Percentiles rank a stretch among this genome's conserved stretches.
Conservation (phyloP, 1,140 invertebrate genomes). For the Monochamus saltuarius region DNA sequence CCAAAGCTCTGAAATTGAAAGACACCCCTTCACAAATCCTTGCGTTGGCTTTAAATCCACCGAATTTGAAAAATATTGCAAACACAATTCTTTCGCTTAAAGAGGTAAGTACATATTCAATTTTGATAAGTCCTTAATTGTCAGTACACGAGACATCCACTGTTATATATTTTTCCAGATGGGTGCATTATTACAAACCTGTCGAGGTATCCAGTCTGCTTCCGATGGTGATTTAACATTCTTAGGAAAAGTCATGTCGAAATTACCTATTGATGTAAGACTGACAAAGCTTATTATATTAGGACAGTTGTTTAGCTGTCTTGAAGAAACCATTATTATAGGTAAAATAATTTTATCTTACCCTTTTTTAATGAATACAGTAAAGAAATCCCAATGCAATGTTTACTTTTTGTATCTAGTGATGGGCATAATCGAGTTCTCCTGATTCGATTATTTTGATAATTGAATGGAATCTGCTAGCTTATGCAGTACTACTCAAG, state of each 20-base stretch:
- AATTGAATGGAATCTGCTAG: too few species aligned
- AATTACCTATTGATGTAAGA: slow-evolving; percentile 79
- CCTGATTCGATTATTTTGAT: too few species aligned
- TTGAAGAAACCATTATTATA: slow-evolving; percentile 86
- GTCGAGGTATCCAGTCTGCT: slow-evolving; percentile 55
- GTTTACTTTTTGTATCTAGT: too few species aligned
- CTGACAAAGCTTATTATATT: slow-evolving; percentile 84
- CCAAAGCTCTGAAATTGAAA: slow-evolving; percentile 85
- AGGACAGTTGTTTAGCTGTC: slow-evolving; percentile 82
- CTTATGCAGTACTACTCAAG: too few species aligned
- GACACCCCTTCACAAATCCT: slow-evolving; percentile 74
- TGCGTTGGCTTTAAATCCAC: slow-evolving; percentile 83
- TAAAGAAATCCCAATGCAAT: too few species aligned
- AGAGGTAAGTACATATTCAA: slow-evolving; percentile 61
- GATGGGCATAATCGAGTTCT: too few species aligned
- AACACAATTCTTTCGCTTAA: slow-evolving; percentile 81
- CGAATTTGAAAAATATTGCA: slow-evolving; percentile 78
- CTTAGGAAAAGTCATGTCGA: slow-evolving; percentile 80
- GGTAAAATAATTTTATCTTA: slow-evolving; percentile 56
- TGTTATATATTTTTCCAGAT: slow-evolving; percentile 42
- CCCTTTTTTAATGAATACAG: too few species aligned
- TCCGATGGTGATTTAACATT: slow-evolving; percentile 89
- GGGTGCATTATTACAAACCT: slow-evolving; percentile 66
- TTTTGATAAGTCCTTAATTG: slow-evolving; percentile 9
- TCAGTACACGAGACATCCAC: background rate